Evolutionary conservation across 2,113 vertebrate genomes (phyloP).

Genomic region (Gasterosteus nipponicus): DNA sequence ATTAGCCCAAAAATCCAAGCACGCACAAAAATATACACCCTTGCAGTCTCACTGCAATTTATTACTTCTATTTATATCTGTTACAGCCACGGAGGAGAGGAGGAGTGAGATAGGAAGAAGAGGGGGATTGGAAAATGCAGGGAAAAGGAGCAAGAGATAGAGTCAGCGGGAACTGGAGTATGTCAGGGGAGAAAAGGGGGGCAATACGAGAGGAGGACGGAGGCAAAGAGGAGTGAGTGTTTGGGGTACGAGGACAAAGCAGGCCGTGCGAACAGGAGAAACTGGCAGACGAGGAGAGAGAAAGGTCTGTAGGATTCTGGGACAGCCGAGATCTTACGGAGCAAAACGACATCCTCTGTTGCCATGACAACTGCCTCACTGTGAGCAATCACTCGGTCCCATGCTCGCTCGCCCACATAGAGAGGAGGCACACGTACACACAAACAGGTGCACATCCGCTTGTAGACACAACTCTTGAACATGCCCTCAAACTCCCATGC

Average conservation of each 20-base stretch:
- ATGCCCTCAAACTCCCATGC: slow-evolving; percentile 65
- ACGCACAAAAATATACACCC: slow-evolving; percentile 37
- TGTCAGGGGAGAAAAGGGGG: neutral
- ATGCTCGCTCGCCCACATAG: slow-evolving; percentile 60
- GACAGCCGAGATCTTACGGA: slow-evolving; percentile 61
- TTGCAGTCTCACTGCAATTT: slow-evolving; percentile 43
- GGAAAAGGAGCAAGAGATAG: slow-evolving; percentile 40
- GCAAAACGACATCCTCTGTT: slow-evolving; percentile 73
- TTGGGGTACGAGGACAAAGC: slow-evolving; percentile 14
- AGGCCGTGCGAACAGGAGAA: slow-evolving; percentile 6
- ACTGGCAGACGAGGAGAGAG: slow-evolving; percentile 1
- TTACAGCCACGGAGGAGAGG: slow-evolving; percentile 19
- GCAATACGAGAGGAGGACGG: neutral
- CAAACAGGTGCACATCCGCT: slow-evolving; percentile 8
- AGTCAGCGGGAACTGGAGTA: neutral
- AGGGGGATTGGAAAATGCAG: slow-evolving; percentile 30
- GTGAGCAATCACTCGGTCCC: slow-evolving; percentile 62
- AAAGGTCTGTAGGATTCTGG: slow-evolving; percentile 60
- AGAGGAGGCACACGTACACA: slow-evolving; percentile 16
- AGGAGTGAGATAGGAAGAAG: slow-evolving; percentile 29
- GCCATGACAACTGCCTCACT: slow-evolving; percentile 76
- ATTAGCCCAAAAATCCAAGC: slow-evolving; percentile 46
- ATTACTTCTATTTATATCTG: slow-evolving; percentile 67
- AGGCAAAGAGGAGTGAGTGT: neutral
- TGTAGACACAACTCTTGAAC: slow-evolving; percentile 58